Evolutionary conservation across 2,797 vertebrate species (phyloP).

Genomic region (Anguilla anguilla): DNA sequence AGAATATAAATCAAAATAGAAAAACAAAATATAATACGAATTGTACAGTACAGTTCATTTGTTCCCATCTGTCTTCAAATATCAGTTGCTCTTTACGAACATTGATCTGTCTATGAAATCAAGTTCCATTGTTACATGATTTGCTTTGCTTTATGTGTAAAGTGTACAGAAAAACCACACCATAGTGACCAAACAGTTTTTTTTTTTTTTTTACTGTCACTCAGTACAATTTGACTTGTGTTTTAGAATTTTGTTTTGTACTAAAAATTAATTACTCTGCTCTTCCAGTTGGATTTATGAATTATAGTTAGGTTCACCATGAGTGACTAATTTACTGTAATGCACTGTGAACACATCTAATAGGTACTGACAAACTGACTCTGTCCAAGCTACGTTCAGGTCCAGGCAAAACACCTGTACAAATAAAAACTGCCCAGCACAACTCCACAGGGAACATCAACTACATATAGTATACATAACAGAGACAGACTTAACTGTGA

Average conservation of each 20-base stretch:
- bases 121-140: conserved; percentile 4
- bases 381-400: conserved; percentile 50
- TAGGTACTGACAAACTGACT: conserved; percentile 39
- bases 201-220: neutral
- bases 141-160: conserved; percentile 29
- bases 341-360: conserved; percentile 44
- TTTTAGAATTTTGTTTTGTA: conserved; percentile 40
- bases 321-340: conserved; percentile 49
- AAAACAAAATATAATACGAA: conserved; percentile 81
- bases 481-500: conserved; percentile 66
- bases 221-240: neutral
- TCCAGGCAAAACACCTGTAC: conserved; percentile 40
- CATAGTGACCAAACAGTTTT: conserved; percentile 10
- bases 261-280: conserved; percentile 11
- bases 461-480: conserved; percentile 57
- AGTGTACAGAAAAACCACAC: conserved; percentile 57
- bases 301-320: neutral
- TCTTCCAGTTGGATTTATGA: conserved; percentile 1
- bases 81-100: conserved; percentile 57
- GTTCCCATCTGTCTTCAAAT: conserved; percentile 59
- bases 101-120: conserved; percentile 32
- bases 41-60: conserved; percentile 76
- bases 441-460: conserved; percentile 63
- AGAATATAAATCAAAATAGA: conserved; percentile 68
- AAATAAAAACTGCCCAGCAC: conserved; percentile 48